These are phyloP conservation scores for Drosophila bocki DNA, from an alignment of 1,140 invertebrate species.

Conservation along the genomic window DNA sequence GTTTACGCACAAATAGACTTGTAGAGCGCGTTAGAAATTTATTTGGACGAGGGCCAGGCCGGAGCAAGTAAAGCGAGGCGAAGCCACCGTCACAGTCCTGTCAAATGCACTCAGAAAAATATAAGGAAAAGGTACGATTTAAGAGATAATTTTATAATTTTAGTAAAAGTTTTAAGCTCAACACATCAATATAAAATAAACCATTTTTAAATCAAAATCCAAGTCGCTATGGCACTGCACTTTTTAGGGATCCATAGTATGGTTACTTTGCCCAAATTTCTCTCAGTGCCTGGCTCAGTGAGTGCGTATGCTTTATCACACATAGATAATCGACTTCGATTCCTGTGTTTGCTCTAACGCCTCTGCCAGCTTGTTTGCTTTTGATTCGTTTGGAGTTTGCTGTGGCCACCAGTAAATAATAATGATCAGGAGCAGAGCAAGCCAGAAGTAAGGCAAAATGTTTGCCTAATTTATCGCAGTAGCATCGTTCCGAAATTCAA, in stretches of 20 bases:
- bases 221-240: too few species aligned
- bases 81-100: constrained; percentile 31
- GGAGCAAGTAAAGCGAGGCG: constrained; percentile 66
- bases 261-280: background rate
- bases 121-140: background rate
- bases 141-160: background rate
- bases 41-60: constrained; percentile 28
- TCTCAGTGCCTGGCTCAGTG: constrained; percentile 12
- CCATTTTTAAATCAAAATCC: too few species aligned
- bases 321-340: constrained; percentile 70
- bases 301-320: constrained; percentile 64
- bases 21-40: constrained; percentile 63
- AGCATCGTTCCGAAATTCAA: constrained; percentile 80
- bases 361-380: constrained; percentile 61
- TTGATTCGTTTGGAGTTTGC: constrained; percentile 30
- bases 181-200: too few species aligned
- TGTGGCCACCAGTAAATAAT: constrained; percentile 35
- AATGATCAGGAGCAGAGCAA: background rate
- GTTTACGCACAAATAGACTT: constrained; percentile 82
- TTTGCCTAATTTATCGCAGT: constrained; percentile 81
- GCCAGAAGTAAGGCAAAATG: constrained; percentile 51
- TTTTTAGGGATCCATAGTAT: fast-evolving
- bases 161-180: too few species aligned
- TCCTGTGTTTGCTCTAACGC: constrained; percentile 62
- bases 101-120: constrained; percentile 13